A percentile compares a stretch with the other conserved stretches of the same genome.
Conservation (phyloP, 2,113 vertebrate genomes). For the Grammomys surdaster region DNA sequence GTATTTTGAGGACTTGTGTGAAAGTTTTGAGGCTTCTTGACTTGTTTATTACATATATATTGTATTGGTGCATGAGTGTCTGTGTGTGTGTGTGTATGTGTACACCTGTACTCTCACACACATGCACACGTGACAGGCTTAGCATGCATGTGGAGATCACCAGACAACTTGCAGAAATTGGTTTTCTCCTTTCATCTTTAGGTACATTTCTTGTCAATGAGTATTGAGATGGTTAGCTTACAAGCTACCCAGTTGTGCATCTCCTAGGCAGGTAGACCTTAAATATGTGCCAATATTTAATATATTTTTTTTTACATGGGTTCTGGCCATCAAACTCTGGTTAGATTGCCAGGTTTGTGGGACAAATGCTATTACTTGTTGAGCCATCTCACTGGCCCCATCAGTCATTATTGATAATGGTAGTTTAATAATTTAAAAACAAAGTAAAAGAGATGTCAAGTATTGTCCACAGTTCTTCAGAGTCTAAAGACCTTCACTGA, state of each 20-base stretch:
- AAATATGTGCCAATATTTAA: background rate
- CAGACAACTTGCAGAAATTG: background rate
- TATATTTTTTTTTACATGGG: background rate
- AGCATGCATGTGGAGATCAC: background rate
- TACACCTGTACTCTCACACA: background rate
- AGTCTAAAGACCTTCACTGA: background rate
- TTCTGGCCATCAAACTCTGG: background rate
- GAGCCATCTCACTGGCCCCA: background rate
- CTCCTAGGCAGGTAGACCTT: background rate
- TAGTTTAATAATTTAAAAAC: slow-evolving; percentile 27
- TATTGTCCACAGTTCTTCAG: background rate
- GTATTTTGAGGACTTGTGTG: background rate
- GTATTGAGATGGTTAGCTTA: background rate
- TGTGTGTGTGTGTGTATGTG: background rate
- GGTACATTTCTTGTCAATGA: background rate
- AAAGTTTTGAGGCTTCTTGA: background rate
- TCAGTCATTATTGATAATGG: background rate
- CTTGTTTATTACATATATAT: background rate
- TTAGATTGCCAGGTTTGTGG: background rate
- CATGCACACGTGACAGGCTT: background rate
- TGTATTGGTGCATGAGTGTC: background rate
- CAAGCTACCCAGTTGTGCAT: background rate
- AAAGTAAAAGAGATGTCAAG: background rate
- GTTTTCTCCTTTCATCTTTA: background rate
- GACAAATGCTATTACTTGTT: background rate